Evolutionary conservation across 2,113 vertebrate genomes (phyloP), one percentile per base, ranked within the genome.

Genomic region (Oceanites oceanicus): DNA sequence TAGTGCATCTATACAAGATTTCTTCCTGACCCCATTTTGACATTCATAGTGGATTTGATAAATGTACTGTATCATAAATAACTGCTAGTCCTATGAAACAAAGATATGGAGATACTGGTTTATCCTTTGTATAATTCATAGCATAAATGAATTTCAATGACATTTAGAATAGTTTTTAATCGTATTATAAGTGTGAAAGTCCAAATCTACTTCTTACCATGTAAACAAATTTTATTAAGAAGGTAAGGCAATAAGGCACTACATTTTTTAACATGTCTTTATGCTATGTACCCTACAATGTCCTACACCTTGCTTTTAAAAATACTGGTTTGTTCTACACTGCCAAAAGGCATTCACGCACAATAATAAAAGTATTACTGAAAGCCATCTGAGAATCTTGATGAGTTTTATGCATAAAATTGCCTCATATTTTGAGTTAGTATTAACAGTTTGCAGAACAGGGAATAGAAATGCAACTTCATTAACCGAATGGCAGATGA

Each of bases 151-250:
- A 70, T 93, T n/a, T 45, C 42, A 52, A 3, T 79, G 13, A 65
- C 71, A 90, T 38, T 81, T 74, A 72, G 34, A 97, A 59, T 74
- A 71, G 21, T 90, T 97, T 96, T 96, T 91, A 73, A 65, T 96
- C 49, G 11, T 81, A 59, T 86, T 59, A 29, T 70, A 86, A 92
- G 29, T 84, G 27, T 86, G 58, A 93, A 94, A 86, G 66, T 76
- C 72, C 61, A 91, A 65, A 76, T 66, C 6, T 61, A 50, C 65
- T 75, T 93, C 73, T 95, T 97, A 65, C 49, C 66, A 59, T 17
- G 58, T 75, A 76, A 76, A 80, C 75, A 72, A 30, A 55, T 92
- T 94, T 97, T 91, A 80, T 94, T 91, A 58, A 52, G 30, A 75
- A 94, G 52, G 50, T 81, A 74, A 72, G 30, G 56, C 81, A 91